Conservation (phyloP, 2,888 invertebrate genomes). For the Octonoba sinensis region DNA sequence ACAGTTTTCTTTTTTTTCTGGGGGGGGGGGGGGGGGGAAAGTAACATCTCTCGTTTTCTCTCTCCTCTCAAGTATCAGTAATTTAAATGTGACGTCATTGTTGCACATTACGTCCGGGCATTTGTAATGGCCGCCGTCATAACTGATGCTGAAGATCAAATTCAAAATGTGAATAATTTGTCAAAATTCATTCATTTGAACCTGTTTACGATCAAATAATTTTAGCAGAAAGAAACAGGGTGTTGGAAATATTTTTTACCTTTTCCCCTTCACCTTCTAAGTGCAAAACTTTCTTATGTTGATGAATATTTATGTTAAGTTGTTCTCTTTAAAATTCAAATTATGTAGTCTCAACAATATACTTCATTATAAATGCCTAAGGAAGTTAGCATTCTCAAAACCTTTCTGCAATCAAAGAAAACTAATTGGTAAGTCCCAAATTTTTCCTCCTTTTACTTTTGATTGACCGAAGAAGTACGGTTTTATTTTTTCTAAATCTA, state of each 20-base stretch:
- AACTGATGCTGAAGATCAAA: slow-evolving; percentile 52
- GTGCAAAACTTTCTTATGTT: not conserved
- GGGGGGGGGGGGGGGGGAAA: no score
- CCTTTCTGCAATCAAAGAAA: no score
- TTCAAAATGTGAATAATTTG: slow-evolving; percentile 59
- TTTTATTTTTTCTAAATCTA: no score
- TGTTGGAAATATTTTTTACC: slow-evolving; percentile 7
- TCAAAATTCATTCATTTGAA: not conserved
- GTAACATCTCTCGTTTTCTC: no score
- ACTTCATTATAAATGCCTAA: no score
- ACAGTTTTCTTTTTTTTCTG: no score
- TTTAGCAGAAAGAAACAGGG: not conserved
- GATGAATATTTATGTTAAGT: not conserved
- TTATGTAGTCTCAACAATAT: no score
- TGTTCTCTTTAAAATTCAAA: slow-evolving; percentile 5
- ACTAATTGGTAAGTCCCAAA: no score
- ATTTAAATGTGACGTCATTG: slow-evolving; percentile 59
- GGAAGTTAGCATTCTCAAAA: no score
- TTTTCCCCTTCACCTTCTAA: not conserved
- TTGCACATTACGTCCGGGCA: slow-evolving; percentile 63
- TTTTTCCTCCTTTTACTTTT: no score
- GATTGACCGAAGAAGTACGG: no score
- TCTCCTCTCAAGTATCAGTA: slow-evolving; percentile 52
- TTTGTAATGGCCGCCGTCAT: slow-evolving; percentile 63
- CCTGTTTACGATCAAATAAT: not conserved